Evolutionary conservation across 2,113 vertebrate genomes (phyloP).

Genomic region (Reinhardtius hippoglossoides): DNA sequence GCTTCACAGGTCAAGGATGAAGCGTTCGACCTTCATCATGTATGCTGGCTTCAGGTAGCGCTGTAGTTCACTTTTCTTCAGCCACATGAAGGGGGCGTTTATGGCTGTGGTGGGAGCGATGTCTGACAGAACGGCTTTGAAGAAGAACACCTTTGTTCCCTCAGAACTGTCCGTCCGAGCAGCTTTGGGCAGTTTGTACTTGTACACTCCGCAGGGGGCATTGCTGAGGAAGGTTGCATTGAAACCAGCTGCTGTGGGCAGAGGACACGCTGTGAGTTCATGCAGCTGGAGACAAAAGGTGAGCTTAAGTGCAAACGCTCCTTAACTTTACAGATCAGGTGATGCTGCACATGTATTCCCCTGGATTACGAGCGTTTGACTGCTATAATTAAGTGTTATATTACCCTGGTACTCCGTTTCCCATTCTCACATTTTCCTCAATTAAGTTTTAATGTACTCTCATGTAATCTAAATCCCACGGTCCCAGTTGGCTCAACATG

Average conservation of each 20-base stretch:
- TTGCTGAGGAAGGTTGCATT: constrained; percentile 91
- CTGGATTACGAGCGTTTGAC: constrained; percentile 13
- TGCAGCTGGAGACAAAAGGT: constrained; percentile 21
- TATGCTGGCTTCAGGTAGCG: constrained; percentile 89
- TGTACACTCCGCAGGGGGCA: constrained; percentile 93
- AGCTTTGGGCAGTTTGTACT: constrained; percentile 91
- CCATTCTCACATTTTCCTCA: constrained; percentile 6
- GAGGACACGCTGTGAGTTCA: constrained; percentile 14
- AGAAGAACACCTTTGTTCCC: constrained; percentile 96
- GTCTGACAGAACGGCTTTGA: constrained; percentile 91
- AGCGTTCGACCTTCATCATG: constrained; percentile 86
- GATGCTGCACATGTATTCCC: background rate
- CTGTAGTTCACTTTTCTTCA: constrained; percentile 88
- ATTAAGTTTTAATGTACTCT: constrained; percentile 53
- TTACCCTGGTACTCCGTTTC: constrained; percentile 6
- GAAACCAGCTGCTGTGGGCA: constrained; percentile 81
- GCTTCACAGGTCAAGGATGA: constrained; percentile 85
- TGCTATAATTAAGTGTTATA: constrained; percentile 26
- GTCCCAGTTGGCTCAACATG: constrained; percentile 23
- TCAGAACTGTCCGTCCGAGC: constrained; percentile 80
- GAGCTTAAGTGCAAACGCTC: constrained; percentile 17
- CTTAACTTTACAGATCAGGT: background rate
- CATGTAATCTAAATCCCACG: constrained; percentile 31
- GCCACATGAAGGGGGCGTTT: constrained; percentile 83
- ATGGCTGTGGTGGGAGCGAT: constrained; percentile 46